These are phyloP conservation scores for Atta texana DNA, from an alignment of 1,140 invertebrate species.

Conservation along the genomic window DNA sequence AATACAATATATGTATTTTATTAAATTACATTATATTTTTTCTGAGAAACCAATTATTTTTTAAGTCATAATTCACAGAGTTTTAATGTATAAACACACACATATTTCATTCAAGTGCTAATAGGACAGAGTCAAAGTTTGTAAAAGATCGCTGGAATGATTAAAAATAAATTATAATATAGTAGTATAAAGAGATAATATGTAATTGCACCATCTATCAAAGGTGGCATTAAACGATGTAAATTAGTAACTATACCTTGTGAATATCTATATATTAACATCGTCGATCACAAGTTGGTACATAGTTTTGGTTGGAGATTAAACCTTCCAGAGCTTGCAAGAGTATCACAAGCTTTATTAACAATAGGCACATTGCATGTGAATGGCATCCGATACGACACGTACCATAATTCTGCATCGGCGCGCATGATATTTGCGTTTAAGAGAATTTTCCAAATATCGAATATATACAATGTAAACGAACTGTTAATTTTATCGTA, in stretches of 20 bases:
- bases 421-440: constrained; percentile 49
- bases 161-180: constrained; percentile 15
- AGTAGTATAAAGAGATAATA: constrained; percentile 2
- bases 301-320: constrained; percentile 77
- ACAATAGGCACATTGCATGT: constrained; percentile 66
- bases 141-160: not conserved
- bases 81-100: not conserved
- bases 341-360: constrained; percentile 74
- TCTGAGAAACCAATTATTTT: not conserved
- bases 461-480: not conserved
- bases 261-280: constrained; percentile 76
- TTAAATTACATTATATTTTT: not conserved
- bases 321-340: constrained; percentile 62
- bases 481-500: not conserved
- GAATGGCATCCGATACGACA: constrained; percentile 59
- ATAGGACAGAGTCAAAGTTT: no score
- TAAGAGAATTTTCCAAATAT: constrained; percentile 46
- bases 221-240: constrained; percentile 56
- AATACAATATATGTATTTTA: not conserved
- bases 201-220: constrained; percentile 19
- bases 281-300: constrained; percentile 74
- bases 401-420: constrained; percentile 52
- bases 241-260: constrained; percentile 50
- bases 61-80: not conserved
- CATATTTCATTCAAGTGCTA: not conserved